phyloP scores from a whole-genome alignment of 2,888 invertebrate species.

The Meteorus colon region DNA sequence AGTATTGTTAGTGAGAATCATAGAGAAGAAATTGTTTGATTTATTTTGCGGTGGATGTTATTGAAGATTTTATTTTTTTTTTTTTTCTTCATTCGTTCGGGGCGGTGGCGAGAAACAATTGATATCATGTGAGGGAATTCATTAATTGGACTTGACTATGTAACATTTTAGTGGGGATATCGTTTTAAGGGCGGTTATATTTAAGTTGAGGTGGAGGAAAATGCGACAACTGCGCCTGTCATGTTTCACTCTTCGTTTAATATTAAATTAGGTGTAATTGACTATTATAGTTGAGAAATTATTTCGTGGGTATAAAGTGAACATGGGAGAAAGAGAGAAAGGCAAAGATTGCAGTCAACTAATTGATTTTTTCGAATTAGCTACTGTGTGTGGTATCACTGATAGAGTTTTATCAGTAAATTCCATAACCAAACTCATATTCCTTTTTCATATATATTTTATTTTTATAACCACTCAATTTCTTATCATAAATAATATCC shows the following conservation, averaged over 20 bases:
- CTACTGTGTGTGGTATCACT: not conserved
- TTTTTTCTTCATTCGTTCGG: not conserved
- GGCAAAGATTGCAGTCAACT: not conserved
- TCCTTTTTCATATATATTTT: not conserved
- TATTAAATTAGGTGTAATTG: slow-evolving; percentile 32
- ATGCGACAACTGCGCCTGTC: slow-evolving; percentile 7
- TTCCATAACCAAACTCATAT: not conserved
- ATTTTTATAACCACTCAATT: not conserved
- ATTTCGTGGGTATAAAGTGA: not conserved
- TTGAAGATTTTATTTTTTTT: not conserved
- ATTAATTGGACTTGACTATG: slow-evolving; percentile 6
- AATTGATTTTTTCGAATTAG: slow-evolving; percentile 22
- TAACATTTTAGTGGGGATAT: not conserved
- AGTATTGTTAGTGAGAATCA: not conserved
- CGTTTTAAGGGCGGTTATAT: not conserved
- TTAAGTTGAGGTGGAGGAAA: not conserved
- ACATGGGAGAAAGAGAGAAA: not conserved
- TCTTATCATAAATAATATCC: not conserved
- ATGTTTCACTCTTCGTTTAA: not conserved
- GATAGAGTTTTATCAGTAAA: not conserved
- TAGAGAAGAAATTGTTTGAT: not conserved
- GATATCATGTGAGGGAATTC: not conserved
- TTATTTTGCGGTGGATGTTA: too few relatives aligned
- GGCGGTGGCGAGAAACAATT: not conserved
- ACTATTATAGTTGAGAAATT: slow-evolving; percentile 19